Conservation (phyloP, 1,140 invertebrate genomes). For the Nylanderia fulva region DNA sequence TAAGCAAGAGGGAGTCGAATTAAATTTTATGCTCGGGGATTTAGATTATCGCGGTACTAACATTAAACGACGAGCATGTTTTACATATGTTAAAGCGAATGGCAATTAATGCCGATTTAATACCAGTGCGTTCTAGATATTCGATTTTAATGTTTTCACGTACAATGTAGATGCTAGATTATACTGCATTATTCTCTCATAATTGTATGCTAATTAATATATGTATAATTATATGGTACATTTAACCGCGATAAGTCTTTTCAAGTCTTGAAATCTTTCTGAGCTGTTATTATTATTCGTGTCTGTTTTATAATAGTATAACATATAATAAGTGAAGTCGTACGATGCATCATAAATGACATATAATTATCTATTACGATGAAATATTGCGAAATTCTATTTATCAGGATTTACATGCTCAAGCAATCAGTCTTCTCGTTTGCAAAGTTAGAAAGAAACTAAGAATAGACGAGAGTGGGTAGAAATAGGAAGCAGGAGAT, state of each 20-base stretch:
- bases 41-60: neutral
- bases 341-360: neutral
- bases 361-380: neutral
- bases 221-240: neutral
- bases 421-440: neutral
- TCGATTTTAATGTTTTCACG: neutral
- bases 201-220: slow-evolving; percentile 8
- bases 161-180: neutral
- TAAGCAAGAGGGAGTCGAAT: neutral
- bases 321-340: neutral
- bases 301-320: neutral
- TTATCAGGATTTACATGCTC: neutral
- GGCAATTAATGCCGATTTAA: neutral
- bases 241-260: neutral
- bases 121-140: neutral
- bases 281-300: neutral
- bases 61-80: neutral
- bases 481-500: slow-evolving; percentile 43
- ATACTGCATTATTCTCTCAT: neutral
- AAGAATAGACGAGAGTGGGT: slow-evolving; percentile 32
- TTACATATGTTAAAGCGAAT: neutral
- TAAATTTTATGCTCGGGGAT: neutral
- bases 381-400: neutral
- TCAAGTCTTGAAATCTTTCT: neutral
- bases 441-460: slow-evolving; percentile 12